A percentile compares a stretch with the other conserved stretches of the same genome.
phyloP scores from a whole-genome alignment of 2,797 vertebrate species.

The Gadopsis bispinosus region DNA sequence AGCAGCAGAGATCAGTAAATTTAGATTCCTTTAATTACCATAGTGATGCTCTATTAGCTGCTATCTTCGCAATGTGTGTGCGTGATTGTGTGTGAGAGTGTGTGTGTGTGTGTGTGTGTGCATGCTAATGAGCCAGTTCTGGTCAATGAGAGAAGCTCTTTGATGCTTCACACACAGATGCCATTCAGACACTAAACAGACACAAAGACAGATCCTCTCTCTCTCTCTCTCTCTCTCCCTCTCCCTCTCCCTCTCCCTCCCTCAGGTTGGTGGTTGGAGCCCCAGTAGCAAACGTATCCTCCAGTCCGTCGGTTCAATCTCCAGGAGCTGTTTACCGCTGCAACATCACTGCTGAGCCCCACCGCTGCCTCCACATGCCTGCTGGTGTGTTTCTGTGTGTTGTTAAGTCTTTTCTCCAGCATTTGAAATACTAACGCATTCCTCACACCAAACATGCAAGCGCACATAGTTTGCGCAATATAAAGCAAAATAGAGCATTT shows the following conservation, averaged over 20 bases:
- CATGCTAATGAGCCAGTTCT: slow-evolving; percentile 63
- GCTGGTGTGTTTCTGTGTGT: slow-evolving; percentile 84
- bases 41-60: not conserved
- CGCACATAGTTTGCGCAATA: not conserved
- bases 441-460: not conserved
- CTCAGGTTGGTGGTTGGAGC: slow-evolving; percentile 92
- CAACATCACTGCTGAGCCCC: slow-evolving; percentile 74
- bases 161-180: slow-evolving; percentile 67
- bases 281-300: slow-evolving; percentile 85
- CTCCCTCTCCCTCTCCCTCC: slow-evolving; percentile 29
- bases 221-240: slow-evolving; percentile 27
- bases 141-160: slow-evolving; percentile 61
- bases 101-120: slow-evolving; percentile 15
- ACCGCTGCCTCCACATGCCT: slow-evolving; percentile 84
- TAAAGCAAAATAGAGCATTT: not conserved
- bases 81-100: not conserved
- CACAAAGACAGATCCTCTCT: slow-evolving; percentile 45
- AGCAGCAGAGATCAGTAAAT: not conserved
- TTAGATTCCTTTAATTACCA: slow-evolving; percentile 2
- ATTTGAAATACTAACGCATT: not conserved
- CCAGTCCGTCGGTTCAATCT: slow-evolving; percentile 68
- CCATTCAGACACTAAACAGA: slow-evolving; percentile 55
- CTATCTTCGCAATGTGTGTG: slow-evolving; percentile 11
- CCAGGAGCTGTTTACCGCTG: slow-evolving; percentile 92
- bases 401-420: not conserved